Percentiles rank a stretch among this genome's conserved stretches.
phyloP scores from a whole-genome alignment of 2,797 vertebrate genomes.

The Fistularia commersonii region DNA sequence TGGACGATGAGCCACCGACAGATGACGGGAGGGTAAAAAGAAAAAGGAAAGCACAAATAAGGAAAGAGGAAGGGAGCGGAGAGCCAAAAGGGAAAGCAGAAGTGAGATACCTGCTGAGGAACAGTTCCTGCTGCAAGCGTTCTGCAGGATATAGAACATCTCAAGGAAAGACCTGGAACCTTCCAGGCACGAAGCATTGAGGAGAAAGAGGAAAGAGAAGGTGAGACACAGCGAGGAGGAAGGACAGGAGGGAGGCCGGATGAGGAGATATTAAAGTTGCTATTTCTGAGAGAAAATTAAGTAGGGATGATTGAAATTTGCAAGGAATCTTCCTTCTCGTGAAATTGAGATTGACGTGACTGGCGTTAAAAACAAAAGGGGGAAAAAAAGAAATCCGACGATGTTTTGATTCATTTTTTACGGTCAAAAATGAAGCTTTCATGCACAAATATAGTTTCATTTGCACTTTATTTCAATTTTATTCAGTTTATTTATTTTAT shows the following conservation, averaged over 20 bases:
- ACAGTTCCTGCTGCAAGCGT: constrained; percentile 98
- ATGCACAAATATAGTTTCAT: no score
- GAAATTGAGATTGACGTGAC: no score
- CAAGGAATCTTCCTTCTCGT: no score
- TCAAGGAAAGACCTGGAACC: constrained; percentile 96
- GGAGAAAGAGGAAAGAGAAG: constrained; percentile 78
- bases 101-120: constrained; percentile 97
- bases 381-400: no score
- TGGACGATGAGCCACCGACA: constrained; percentile 10
- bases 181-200: constrained; percentile 87
- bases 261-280: constrained; percentile 40
- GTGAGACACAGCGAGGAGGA: constrained; percentile 66
- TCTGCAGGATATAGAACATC: constrained; percentile 99
- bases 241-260: constrained; percentile 55
- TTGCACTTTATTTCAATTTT: no score
- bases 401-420: no score
- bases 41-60: constrained; percentile 3
- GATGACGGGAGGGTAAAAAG: constrained; percentile 1
- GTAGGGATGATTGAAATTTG: no score
- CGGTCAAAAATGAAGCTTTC: no score
- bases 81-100: constrained; percentile 11
- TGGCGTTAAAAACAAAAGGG: no score
- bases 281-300: no score
- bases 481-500: no score
- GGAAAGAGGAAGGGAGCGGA: constrained; percentile 4